Percentiles rank a stretch among this genome's conserved stretches.
Conservation (phyloP, 2,113 vertebrate genomes). For the Apeltes quadracus region DNA sequence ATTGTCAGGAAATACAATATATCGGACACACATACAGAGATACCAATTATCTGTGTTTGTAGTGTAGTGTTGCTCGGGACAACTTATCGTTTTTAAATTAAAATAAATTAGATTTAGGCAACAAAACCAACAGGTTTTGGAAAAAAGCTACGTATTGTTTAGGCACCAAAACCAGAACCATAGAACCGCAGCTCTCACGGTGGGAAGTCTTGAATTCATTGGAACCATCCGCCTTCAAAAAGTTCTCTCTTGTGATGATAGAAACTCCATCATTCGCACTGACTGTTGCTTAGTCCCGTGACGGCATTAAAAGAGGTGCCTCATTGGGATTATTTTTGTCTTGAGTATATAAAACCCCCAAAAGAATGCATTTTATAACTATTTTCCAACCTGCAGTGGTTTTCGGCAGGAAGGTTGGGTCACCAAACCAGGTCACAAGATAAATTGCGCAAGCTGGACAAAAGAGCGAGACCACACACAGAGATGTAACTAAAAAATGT, state of each 20-base stretch:
- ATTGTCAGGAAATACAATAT: no score
- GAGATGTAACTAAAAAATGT: neutral
- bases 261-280: no score
- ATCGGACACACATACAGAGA: no score
- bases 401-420: neutral
- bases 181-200: neutral
- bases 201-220: neutral
- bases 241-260: no score
- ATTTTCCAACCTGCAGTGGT: neutral
- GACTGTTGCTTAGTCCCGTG: no score
- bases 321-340: neutral
- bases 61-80: no score
- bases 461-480: conserved; percentile 1
- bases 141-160: neutral
- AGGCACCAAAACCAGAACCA: neutral
- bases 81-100: no score
- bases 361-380: neutral
- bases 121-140: neutral
- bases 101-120: no score
- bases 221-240: neutral
- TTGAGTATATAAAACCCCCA: neutral
- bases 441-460: neutral
- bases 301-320: neutral
- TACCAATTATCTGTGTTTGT: no score
- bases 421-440: neutral